Evolutionary conservation across 2,113 vertebrate genomes (phyloP).

Genomic region (Xenus cinereus): DNA sequence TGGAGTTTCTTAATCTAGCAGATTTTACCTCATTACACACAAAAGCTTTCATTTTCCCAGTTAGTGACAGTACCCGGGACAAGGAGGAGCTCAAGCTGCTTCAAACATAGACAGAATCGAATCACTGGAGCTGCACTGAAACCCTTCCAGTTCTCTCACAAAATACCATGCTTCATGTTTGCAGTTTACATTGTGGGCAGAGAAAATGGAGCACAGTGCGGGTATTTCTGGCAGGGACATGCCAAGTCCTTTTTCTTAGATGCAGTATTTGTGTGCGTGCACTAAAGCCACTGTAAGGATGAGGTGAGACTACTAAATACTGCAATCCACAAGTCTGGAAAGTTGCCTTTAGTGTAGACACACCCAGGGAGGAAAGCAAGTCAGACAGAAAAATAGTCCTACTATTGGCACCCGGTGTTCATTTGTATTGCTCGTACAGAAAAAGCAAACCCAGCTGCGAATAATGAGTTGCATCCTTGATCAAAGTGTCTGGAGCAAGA

Average conservation of each 20-base stretch:
- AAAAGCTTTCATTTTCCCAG: not conserved
- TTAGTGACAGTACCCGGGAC: not conserved
- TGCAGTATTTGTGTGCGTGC: not conserved
- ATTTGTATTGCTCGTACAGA: not conserved
- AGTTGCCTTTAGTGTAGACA: not conserved
- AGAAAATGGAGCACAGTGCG: not conserved
- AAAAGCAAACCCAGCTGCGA: slow-evolving; percentile 12
- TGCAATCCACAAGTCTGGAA: not conserved
- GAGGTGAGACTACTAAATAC: not conserved
- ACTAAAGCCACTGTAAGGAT: not conserved
- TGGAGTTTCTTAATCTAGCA: not conserved
- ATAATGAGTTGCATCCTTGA: slow-evolving; percentile 8
- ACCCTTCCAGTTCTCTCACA: not conserved
- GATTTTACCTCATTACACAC: not conserved
- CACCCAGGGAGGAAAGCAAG: not conserved
- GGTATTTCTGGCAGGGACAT: not conserved
- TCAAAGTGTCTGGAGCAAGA: slow-evolving; percentile 13
- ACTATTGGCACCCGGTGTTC: not conserved
- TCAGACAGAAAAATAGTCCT: not conserved
- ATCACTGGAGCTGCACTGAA: not conserved
- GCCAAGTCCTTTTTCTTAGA: not conserved
- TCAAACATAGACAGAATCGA: not conserved
- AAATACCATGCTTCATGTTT: not conserved
- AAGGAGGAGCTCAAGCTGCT: not conserved
- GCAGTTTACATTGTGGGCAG: not conserved